Evolutionary conservation across 2,113 vertebrate genomes (phyloP).

Genomic region (Tetrao urogallus): DNA sequence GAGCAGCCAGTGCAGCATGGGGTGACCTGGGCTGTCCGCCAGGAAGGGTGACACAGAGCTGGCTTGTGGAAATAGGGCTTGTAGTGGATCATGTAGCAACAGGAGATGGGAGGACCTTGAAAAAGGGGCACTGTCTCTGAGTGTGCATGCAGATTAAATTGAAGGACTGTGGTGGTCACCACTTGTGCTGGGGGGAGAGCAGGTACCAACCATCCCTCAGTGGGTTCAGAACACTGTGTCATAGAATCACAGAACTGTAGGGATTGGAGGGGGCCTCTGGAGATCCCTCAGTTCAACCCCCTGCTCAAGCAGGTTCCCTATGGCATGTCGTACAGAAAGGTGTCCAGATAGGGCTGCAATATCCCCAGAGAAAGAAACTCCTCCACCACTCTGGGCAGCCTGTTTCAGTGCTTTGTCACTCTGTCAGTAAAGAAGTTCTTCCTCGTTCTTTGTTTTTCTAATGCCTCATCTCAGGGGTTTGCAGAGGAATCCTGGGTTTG

Average conservation of each 20-base stretch:
- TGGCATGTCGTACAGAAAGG: too few relatives aligned
- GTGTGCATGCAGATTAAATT: neutral
- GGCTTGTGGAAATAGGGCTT: neutral
- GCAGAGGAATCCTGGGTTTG: neutral
- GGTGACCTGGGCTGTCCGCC: rapidly evolving
- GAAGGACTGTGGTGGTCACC: neutral
- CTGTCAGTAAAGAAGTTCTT: too few relatives aligned
- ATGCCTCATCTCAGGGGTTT: rapidly evolving
- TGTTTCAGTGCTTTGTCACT: too few relatives aligned
- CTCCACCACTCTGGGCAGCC: too few relatives aligned
- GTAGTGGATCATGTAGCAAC: neutral
- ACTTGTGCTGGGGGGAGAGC: neutral
- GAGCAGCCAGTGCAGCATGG: rapidly evolving
- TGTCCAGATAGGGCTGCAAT: too few relatives aligned
- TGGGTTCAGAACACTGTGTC: neutral
- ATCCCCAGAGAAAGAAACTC: too few relatives aligned
- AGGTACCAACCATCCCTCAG: neutral
- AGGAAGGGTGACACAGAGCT: neutral
- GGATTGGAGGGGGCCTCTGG: too few relatives aligned
- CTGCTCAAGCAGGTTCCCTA: too few relatives aligned
- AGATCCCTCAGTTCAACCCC: too few relatives aligned
- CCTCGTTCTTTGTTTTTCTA: neutral
- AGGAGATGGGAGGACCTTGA: neutral
- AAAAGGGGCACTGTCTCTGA: neutral
- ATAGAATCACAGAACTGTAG: too few relatives aligned